These are phyloP conservation scores for Alosa sapidissima DNA, from an alignment of 2,797 vertebrate genomes.

Conservation along the genomic window DNA sequence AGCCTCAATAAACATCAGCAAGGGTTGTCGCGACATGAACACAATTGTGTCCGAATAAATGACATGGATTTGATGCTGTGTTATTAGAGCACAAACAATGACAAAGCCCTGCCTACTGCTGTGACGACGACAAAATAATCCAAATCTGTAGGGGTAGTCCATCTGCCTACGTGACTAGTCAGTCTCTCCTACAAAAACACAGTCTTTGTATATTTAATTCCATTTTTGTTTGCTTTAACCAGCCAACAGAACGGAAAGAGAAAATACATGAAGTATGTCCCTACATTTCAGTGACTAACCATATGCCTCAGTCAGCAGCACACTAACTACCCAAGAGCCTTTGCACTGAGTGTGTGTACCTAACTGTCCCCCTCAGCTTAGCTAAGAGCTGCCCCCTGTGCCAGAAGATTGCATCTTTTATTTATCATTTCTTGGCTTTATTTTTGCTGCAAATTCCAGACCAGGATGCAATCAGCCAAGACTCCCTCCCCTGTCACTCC, in stretches of 20 bases:
- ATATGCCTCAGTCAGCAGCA: neutral
- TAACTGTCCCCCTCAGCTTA: conserved; percentile 65
- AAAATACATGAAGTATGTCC: neutral
- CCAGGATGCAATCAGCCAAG: conserved; percentile 91
- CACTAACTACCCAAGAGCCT: neutral
- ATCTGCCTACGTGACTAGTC: neutral
- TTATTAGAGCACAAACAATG: neutral
- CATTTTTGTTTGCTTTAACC: neutral
- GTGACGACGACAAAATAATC: neutral
- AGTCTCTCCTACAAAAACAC: neutral
- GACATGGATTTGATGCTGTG: neutral
- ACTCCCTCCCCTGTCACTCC: conserved; percentile 93
- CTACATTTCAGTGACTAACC: neutral
- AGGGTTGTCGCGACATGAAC: neutral
- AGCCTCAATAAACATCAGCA: neutral
- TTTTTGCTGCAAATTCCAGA: conserved; percentile 93
- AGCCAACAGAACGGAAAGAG: neutral
- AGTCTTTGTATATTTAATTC: neutral
- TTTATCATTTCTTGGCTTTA: conserved; percentile 92
- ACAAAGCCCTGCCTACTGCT: neutral
- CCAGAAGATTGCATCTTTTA: conserved; percentile 95
- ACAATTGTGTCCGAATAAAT: neutral
- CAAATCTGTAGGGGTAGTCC: neutral
- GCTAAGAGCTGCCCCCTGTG: conserved; percentile 73
- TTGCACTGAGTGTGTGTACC: conserved; percentile 50